phyloP scores from a whole-genome alignment of 2,113 vertebrate genomes.

The Scortum barcoo region DNA sequence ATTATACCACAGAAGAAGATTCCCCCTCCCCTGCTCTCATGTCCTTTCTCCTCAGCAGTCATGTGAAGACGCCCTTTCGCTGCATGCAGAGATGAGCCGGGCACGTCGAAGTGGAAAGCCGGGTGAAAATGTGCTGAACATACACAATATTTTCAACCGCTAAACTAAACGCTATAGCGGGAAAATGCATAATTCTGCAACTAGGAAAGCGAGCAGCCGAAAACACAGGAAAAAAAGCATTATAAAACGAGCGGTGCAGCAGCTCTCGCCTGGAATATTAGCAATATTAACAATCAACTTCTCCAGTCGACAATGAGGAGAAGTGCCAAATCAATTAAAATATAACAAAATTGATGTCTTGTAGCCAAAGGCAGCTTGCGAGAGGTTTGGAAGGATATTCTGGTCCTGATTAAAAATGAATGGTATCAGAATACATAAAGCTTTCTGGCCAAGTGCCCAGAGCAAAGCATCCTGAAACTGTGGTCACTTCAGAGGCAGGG shows the following conservation, averaged over 20 bases:
- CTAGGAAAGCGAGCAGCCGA: slow-evolving; percentile 14
- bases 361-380: slow-evolving; percentile 62
- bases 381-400: slow-evolving; percentile 76
- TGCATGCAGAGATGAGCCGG: slow-evolving; percentile 37
- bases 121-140: slow-evolving; percentile 71
- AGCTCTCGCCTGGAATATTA: slow-evolving; percentile 37
- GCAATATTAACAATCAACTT: slow-evolving; percentile 57
- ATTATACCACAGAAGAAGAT: slow-evolving; percentile 78
- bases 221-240: slow-evolving; percentile 21
- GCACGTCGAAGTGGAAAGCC: slow-evolving; percentile 38
- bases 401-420: slow-evolving; percentile 85
- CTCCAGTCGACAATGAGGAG: slow-evolving; percentile 48
- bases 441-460: slow-evolving; percentile 78
- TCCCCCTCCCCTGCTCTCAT: slow-evolving; percentile 50
- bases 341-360: slow-evolving; percentile 61
- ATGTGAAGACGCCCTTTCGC: slow-evolving; percentile 56
- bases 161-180: slow-evolving; percentile 28
- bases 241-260: slow-evolving; percentile 37
- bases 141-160: slow-evolving; percentile 45
- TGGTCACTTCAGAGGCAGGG: slow-evolving; percentile 81
- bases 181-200: slow-evolving; percentile 51
- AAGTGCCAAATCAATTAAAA: slow-evolving; percentile 72
- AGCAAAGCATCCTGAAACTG: slow-evolving; percentile 81
- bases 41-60: slow-evolving; percentile 67
- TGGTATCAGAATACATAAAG: slow-evolving; percentile 83